Conservation (phyloP, 2,888 invertebrate genomes). For the Cryptocephalus moraei region DNA sequence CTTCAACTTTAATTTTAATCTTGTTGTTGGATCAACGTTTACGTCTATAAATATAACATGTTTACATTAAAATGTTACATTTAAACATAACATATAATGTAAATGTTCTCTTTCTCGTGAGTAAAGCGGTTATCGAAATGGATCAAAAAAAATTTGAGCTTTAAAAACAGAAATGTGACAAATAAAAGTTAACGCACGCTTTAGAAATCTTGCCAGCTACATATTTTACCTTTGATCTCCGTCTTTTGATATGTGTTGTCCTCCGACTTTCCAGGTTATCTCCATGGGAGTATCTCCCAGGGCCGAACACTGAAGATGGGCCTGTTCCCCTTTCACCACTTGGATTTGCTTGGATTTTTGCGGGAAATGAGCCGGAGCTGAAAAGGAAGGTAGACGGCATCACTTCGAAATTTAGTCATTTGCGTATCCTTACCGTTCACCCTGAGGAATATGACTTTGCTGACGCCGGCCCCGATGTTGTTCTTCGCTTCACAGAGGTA, state of each 20-base stretch:
- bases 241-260: constrained; percentile 63
- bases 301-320: constrained; percentile 76
- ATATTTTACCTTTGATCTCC: constrained; percentile 45
- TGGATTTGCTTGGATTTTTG: constrained; percentile 75
- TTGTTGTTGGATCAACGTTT: too few species aligned
- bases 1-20: too few species aligned
- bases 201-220: too few species aligned
- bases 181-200: too few species aligned
- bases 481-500: constrained; percentile 91
- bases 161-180: too few species aligned
- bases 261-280: constrained; percentile 73
- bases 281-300: constrained; percentile 81
- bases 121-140: too few species aligned
- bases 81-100: too few species aligned
- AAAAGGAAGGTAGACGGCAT: constrained; percentile 8
- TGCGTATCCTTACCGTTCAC: constrained; percentile 65
- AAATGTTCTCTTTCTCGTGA: too few species aligned
- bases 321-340: constrained; percentile 72
- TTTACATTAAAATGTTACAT: too few species aligned
- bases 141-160: too few species aligned
- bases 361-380: constrained; percentile 76
- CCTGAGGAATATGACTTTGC: constrained; percentile 83
- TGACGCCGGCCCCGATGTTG: constrained; percentile 81
- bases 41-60: too few species aligned
- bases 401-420: neutral